Base-by-base conservation (phyloP, 1,140 invertebrate species). In the Bombus vancouverensis region DNA sequence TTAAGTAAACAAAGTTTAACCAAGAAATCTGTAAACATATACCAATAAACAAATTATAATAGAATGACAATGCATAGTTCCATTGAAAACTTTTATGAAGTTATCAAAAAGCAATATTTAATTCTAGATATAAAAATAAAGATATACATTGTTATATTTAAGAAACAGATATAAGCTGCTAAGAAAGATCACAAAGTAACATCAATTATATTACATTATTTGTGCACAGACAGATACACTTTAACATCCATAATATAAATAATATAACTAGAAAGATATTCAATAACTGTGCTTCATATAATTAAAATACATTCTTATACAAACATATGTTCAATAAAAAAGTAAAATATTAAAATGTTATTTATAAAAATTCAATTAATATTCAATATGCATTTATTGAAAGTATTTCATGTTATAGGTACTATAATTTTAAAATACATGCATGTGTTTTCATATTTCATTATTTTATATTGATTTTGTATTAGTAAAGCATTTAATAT, bases 1-100 rank as follows among this genome's bases (percentile, higher is more conserved):
- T 59, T 37, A 83, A 42, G 77, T 66, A 80, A 68, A 84, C 74
- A 39, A 62, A 83, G 66, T 57, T 57, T 83, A 87, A 83, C 2
- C n/a, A 4, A 59, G 18, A 71, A 81, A 68, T 86, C 22, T 79
- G 62, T 47, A 77, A 79, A 42, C 8, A 44, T 66, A 15, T 70
- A 70, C 42, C 37, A 68, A 76, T 15, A 85, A 59, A 73, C 12
- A 34, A 65, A 65, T 77, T 77, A 37, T 57, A 89, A 74, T 72
- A 85, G 81, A 86, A 72, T 76, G 18, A 62, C 39, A 73, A 25
- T 73, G 53, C 68, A 59, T 81, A 81, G 57, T 42, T 39, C 37
- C 2, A 32, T 74, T 53, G n/a, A n/a, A 75, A 75, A 53, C 28
- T 74, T 39, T 57, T 34, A 66, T 57, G 3, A 57, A 42, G 4